phyloP scores from a whole-genome alignment of 2,888 invertebrate genomes.

The Imbricaverruca yamaguchii region DNA sequence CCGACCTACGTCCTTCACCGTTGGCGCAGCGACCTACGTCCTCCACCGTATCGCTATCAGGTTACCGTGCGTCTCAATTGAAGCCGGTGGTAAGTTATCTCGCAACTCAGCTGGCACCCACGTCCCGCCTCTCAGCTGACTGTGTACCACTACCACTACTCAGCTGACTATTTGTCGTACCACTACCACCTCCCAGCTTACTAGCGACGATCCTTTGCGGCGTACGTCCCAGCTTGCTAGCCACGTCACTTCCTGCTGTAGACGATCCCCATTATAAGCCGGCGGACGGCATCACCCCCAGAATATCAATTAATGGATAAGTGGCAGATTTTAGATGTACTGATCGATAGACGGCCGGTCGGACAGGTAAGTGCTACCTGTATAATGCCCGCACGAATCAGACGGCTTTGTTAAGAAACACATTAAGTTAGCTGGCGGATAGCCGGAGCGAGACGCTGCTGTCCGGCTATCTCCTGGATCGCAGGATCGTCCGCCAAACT shows the following conservation, averaged over 20 bases:
- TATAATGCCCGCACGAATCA: slow-evolving; percentile 11
- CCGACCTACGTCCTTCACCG: too few relatives aligned
- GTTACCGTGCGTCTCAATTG: too few relatives aligned
- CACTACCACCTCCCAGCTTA: too few relatives aligned
- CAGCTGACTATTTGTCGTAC: too few relatives aligned
- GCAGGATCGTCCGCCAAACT: neutral
- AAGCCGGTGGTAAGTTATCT: too few relatives aligned
- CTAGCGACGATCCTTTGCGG: too few relatives aligned
- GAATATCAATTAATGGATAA: slow-evolving; percentile 22
- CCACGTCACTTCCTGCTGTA: neutral
- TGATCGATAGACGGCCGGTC: neutral
- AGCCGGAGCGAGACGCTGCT: neutral
- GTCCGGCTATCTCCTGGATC: neutral
- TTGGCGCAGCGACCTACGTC: too few relatives aligned
- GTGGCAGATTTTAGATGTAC: slow-evolving; percentile 10
- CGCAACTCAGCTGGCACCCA: too few relatives aligned
- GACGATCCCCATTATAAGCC: slow-evolving; percentile 7
- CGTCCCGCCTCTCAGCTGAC: too few relatives aligned
- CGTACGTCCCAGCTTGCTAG: too few relatives aligned
- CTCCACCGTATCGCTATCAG: too few relatives aligned
- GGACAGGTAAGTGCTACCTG: slow-evolving; percentile 20
- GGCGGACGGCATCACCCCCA: neutral
- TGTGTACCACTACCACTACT: too few relatives aligned
- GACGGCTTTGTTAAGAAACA: slow-evolving; percentile 6
- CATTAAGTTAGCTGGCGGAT: neutral